Conservation (phyloP, 2,797 vertebrate species). For the Scleropages formosus region DNA sequence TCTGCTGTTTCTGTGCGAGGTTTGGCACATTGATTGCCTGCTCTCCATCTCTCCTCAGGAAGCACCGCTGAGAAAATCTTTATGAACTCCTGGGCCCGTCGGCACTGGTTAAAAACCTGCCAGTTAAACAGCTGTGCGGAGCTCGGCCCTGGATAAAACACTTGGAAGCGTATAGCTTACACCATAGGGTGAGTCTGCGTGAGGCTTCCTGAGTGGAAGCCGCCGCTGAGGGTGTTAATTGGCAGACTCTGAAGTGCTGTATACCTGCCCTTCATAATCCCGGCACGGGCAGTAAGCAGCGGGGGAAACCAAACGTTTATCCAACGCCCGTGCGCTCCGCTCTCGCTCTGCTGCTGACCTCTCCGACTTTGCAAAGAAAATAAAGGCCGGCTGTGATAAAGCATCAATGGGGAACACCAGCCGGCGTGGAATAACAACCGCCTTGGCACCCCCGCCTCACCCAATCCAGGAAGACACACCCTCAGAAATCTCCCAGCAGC, state of each 20-base stretch:
- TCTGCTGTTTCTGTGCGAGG: slow-evolving; percentile 57
- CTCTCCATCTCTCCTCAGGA: slow-evolving; percentile 62
- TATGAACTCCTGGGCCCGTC: slow-evolving; percentile 66
- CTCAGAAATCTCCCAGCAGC: slow-evolving; percentile 18
- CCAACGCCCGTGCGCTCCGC: slow-evolving; percentile 46
- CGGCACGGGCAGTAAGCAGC: slow-evolving; percentile 55
- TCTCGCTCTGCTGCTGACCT: slow-evolving; percentile 34
- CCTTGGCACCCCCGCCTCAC: slow-evolving; percentile 19
- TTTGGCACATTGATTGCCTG: slow-evolving; percentile 59
- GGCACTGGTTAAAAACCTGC: slow-evolving; percentile 64
- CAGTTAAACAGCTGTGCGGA: slow-evolving; percentile 72
- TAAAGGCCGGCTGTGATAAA: slow-evolving; percentile 36
- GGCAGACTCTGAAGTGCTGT: slow-evolving; percentile 69
- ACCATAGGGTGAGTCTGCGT: slow-evolving; percentile 69
- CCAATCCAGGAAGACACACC: neutral
- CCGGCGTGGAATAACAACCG: slow-evolving; percentile 33
- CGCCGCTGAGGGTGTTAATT: slow-evolving; percentile 72
- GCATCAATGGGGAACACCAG: slow-evolving; percentile 31
- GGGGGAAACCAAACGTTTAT: slow-evolving; percentile 67
- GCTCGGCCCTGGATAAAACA: slow-evolving; percentile 61
- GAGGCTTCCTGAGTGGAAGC: slow-evolving; percentile 66
- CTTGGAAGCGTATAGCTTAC: slow-evolving; percentile 49
- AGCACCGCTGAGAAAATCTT: slow-evolving; percentile 72
- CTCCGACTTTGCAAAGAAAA: slow-evolving; percentile 40
- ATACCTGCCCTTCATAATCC: slow-evolving; percentile 73